Base-by-base conservation (phyloP, 2,888 invertebrate species). In the Chromoteleia sp. region DNA sequence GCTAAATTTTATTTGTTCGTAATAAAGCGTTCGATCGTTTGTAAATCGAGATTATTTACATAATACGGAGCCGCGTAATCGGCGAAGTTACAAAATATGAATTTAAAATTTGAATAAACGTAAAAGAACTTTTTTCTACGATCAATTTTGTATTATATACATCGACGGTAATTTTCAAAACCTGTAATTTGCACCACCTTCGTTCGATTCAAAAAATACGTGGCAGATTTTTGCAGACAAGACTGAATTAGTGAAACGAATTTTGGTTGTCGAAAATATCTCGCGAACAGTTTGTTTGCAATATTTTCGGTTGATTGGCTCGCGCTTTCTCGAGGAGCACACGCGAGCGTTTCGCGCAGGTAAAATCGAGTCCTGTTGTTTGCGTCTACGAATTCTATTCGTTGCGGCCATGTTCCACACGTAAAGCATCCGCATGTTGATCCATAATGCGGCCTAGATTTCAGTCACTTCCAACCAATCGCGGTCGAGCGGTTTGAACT, bases 361-460 rank as follows among this genome's bases (percentile, higher is more conserved):
- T 68, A 45, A 68, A 68, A 12, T 33, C 7, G 29, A 12, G 33
- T 17, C 39, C 4, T n/a, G 63, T 61, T 74, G 71, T 59, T 54
- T 36, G 68, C 43, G 71, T 61, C 50, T 12, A 43, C 73, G 52
- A 79, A 81, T 81, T 83, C 70, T 70, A 25, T 59, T 58, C 58
- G 68, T 65, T 81, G 79, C 76, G 74, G 79, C 41, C 74, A 54
- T 70, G 61, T 78, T 67, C 71, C 76, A 78, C 74, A 78, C 81
- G 82, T 75, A 82, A 85, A 83, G 84, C 84, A 85, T 86, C 84
- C 83, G 86, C 87, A 85, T 84, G 85, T 86, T 84, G 86, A 88
- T 87, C 87, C 85, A 87, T 87, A 88, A 86, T 85, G 86, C 84
- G 87, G 86, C 88, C 88, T 86, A 87, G 85, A 88, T 87, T 86